A percentile compares a stretch with the other conserved stretches of the same genome.
Conservation (phyloP, 2,113 vertebrate genomes). For the Platichthys flesus region DNA sequence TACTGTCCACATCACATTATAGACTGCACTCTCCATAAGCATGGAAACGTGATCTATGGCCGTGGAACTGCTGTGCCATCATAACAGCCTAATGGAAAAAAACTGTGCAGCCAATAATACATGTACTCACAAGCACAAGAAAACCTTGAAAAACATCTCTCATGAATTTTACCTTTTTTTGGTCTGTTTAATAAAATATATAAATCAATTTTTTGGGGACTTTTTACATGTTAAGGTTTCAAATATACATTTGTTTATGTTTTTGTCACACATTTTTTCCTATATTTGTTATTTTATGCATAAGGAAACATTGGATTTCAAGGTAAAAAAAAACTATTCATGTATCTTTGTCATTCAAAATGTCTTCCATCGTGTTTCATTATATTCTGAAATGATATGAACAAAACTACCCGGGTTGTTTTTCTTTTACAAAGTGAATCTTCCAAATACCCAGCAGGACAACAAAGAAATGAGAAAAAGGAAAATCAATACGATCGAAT, state of each 20-base stretch:
- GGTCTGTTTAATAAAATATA: neutral
- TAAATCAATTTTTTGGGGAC: neutral
- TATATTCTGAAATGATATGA: slow-evolving; percentile 20
- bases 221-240: neutral
- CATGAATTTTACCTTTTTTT: neutral
- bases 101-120: neutral
- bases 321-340: no score
- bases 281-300: no score
- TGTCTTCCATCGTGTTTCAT: slow-evolving; percentile 1
- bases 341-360: neutral
- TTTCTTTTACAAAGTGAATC: slow-evolving; percentile 6
- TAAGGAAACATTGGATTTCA: neutral
- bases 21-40: slow-evolving; percentile 9
- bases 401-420: slow-evolving; percentile 6
- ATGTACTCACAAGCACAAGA: neutral
- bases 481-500: slow-evolving; percentile 59
- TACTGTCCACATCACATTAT: slow-evolving; percentile 12
- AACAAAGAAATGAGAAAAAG: slow-evolving; percentile 35
- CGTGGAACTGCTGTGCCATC: slow-evolving; percentile 19
- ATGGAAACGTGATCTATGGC: slow-evolving; percentile 12
- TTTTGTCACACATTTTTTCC: no score
- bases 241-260: no score
- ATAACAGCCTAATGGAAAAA: slow-evolving; percentile 3
- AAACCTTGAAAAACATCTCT: neutral
- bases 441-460: slow-evolving; percentile 24